phyloP scores from a whole-genome alignment of 1,140 invertebrate genomes.

The Adoxophyes honmai region DNA sequence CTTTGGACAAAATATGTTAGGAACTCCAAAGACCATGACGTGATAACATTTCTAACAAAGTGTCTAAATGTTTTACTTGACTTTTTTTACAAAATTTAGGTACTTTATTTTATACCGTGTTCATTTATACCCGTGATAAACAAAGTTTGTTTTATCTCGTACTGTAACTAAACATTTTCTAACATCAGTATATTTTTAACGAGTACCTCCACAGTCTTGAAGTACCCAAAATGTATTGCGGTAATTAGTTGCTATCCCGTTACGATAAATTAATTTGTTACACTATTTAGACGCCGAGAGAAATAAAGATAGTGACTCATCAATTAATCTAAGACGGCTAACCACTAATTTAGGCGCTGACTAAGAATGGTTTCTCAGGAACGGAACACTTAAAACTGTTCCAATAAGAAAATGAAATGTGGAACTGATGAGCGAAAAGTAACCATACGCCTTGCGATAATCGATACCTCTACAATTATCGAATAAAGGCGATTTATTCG shows the following conservation, averaged over 20 bases:
- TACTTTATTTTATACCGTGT: slow-evolving; percentile 33
- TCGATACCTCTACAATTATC: not conserved
- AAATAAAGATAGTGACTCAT: slow-evolving; percentile 11
- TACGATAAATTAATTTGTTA: slow-evolving; percentile 11
- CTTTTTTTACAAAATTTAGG: not conserved
- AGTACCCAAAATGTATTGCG: not conserved
- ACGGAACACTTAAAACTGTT: not conserved
- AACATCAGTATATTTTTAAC: too few relatives aligned
- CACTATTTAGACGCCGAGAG: not conserved
- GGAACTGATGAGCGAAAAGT: too few relatives aligned
- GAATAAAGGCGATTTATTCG: slow-evolving; percentile 5
- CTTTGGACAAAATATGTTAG: not conserved
- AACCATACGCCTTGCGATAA: not conserved
- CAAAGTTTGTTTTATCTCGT: slow-evolving; percentile 19
- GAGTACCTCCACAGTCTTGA: not conserved
- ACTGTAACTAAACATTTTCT: not conserved
- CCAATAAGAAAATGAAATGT: not conserved
- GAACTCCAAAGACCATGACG: too few relatives aligned
- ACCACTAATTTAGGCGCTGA: not conserved
- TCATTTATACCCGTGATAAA: slow-evolving; percentile 30
- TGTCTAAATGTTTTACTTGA: too few relatives aligned
- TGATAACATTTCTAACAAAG: not conserved
- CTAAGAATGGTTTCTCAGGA: not conserved
- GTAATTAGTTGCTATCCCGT: slow-evolving; percentile 3
- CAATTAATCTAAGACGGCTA: slow-evolving; percentile 9